Conservation (phyloP, 2,113 vertebrate species). For the Oceanites oceanicus region DNA sequence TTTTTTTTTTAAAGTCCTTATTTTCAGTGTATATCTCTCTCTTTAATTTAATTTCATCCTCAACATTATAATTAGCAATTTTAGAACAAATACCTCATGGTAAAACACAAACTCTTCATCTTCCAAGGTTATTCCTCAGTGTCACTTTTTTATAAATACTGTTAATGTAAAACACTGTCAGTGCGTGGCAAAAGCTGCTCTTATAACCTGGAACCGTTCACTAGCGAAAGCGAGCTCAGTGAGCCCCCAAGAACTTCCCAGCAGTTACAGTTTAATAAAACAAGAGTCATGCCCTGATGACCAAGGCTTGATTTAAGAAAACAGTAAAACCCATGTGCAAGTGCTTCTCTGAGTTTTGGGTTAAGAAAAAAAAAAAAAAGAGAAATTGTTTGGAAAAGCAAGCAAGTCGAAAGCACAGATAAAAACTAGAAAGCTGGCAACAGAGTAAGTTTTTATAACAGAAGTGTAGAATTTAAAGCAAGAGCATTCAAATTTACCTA, state of each 20-base stretch:
- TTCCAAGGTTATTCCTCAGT: background rate
- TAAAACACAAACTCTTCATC: background rate
- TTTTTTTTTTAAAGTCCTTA: background rate
- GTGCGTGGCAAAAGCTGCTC: background rate
- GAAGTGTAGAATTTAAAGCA: background rate
- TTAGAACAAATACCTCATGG: background rate
- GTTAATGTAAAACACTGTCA: background rate
- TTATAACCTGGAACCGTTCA: background rate
- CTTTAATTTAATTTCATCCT: background rate
- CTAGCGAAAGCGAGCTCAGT: background rate
- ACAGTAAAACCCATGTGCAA: background rate
- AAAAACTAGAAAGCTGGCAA: background rate
- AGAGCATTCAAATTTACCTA: conserved; percentile 13
- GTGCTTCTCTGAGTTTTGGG: background rate
- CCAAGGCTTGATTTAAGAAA: background rate
- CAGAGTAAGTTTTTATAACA: background rate
- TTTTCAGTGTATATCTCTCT: background rate
- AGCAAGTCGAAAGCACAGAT: background rate
- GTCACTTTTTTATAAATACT: background rate
- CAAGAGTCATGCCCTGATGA: background rate
- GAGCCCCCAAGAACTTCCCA: background rate
- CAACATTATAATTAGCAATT: background rate
- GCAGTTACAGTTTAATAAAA: background rate
- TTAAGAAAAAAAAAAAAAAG: background rate
- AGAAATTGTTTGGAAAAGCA: background rate